Evolutionary conservation across 2,113 vertebrate species (phyloP).

Genomic region (Rhinichthys klamathensis): DNA sequence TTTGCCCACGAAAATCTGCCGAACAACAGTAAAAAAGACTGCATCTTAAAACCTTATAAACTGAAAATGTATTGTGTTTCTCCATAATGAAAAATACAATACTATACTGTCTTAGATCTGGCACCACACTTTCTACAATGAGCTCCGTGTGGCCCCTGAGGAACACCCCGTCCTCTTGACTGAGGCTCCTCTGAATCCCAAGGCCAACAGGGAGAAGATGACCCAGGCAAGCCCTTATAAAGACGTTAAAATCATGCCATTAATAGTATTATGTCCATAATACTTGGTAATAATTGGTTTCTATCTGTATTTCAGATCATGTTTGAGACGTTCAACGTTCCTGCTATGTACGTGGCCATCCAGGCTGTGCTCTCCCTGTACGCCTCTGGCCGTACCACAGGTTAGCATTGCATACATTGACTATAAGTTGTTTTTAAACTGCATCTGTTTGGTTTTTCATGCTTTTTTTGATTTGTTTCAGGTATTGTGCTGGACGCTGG

Average conservation of each 20-base stretch:
- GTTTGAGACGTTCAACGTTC: slow-evolving; percentile 94
- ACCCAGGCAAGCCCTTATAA: slow-evolving; percentile 78
- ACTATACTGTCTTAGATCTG: slow-evolving; percentile 82
- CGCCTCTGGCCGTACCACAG: slow-evolving; percentile 89
- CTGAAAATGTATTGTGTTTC: neutral
- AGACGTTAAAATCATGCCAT: neutral
- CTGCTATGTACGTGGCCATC: slow-evolving; percentile 92
- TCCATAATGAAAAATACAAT: neutral
- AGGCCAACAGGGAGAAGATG: slow-evolving; percentile 97
- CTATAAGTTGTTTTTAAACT: neutral
- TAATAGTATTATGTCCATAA: neutral
- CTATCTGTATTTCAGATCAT: slow-evolving; percentile 78
- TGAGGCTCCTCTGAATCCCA: slow-evolving; percentile 93
- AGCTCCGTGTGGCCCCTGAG: slow-evolving; percentile 90
- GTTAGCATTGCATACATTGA: slow-evolving; percentile 70
- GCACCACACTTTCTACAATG: slow-evolving; percentile 98
- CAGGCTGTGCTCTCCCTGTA: slow-evolving; percentile 91
- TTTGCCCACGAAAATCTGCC: neutral
- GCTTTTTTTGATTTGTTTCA: neutral
- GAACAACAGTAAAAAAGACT: neutral
- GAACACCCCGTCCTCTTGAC: slow-evolving; percentile 92
- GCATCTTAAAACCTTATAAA: too few species aligned
- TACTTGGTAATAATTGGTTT: neutral
- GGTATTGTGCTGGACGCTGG: slow-evolving; percentile 62
- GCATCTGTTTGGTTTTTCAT: neutral